A percentile compares a stretch with the other conserved stretches of the same genome.
phyloP scores from a whole-genome alignment of 2,797 vertebrate species.

The Anniella stebbinsi region DNA sequence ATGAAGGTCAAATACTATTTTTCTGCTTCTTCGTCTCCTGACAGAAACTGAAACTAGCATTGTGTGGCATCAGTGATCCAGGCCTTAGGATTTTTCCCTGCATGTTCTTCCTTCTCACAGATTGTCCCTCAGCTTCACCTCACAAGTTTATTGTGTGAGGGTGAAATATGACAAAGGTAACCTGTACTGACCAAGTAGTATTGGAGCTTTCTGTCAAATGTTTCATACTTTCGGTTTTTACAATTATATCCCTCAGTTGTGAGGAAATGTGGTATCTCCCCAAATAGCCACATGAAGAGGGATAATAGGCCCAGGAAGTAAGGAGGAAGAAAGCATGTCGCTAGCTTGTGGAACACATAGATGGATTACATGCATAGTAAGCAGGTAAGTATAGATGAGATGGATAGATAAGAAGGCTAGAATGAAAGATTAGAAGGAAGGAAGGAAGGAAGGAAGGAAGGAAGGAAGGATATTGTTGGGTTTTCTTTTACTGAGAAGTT shows the following conservation, averaged over 20 bases:
- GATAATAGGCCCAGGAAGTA: background rate
- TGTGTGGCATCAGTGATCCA: background rate
- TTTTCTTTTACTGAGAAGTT: too few relatives aligned
- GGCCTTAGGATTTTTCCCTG: background rate
- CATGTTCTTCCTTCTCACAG: background rate
- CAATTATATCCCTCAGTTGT: background rate
- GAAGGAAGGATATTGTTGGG: too few relatives aligned
- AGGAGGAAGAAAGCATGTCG: background rate
- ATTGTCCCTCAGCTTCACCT: background rate
- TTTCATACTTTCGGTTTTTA: background rate
- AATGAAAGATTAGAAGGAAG: background rate
- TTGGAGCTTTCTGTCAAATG: too few relatives aligned
- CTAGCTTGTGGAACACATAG: background rate
- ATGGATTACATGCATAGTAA: background rate
- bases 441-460: background rate
- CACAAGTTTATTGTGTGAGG: background rate
- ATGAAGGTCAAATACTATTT: background rate
- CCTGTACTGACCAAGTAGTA: too few relatives aligned
- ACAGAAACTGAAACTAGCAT: background rate
- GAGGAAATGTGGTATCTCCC: background rate
- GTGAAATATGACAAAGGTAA: background rate
- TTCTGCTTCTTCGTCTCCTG: background rate
- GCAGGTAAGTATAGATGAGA: too few relatives aligned
- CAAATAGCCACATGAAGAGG: background rate
- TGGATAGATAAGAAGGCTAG: background rate